A percentile compares a stretch with the other conserved stretches of the same genome.
Evolutionary conservation across 2,113 vertebrate species (phyloP).

Genomic region (Callopanchax toddi): DNA sequence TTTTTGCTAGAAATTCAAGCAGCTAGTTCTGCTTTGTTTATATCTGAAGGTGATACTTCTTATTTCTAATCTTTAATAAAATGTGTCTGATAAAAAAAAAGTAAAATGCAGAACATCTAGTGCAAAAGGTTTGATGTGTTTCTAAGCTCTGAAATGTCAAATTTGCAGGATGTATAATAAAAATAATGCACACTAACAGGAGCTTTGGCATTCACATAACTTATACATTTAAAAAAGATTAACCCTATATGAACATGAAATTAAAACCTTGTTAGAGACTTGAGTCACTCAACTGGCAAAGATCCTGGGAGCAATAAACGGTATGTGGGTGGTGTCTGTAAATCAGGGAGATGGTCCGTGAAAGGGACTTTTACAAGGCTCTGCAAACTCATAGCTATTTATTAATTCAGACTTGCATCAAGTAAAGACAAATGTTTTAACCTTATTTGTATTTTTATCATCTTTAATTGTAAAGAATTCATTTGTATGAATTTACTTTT

Average conservation of each 20-base stretch:
- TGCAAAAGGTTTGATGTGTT: too few relatives aligned
- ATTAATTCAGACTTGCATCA: background rate
- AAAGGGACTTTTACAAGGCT: background rate
- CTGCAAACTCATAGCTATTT: background rate
- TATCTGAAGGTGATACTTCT: constrained; percentile 53
- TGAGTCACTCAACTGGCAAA: background rate
- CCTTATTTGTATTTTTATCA: too few relatives aligned
- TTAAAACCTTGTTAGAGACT: background rate
- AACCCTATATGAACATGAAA: background rate
- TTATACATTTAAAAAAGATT: background rate
- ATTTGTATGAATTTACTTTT: too few relatives aligned
- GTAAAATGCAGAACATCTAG: too few relatives aligned
- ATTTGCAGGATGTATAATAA: too few relatives aligned
- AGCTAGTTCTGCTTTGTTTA: constrained; percentile 57
- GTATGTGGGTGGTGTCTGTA: background rate
- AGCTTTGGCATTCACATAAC: too few relatives aligned
- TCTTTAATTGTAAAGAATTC: too few relatives aligned
- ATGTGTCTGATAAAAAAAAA: constrained; percentile 53
- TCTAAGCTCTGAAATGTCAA: too few relatives aligned
- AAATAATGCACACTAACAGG: too few relatives aligned
- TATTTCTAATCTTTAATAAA: constrained; percentile 72
- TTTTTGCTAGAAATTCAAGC: constrained; percentile 54
- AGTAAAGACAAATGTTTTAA: too few relatives aligned
- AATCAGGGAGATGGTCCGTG: background rate
- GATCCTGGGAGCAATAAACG: background rate